Evolutionary conservation across 2,797 vertebrate genomes (phyloP), one percentile per base, ranked within the genome.

Genomic region (Lacerta viridis): DNA sequence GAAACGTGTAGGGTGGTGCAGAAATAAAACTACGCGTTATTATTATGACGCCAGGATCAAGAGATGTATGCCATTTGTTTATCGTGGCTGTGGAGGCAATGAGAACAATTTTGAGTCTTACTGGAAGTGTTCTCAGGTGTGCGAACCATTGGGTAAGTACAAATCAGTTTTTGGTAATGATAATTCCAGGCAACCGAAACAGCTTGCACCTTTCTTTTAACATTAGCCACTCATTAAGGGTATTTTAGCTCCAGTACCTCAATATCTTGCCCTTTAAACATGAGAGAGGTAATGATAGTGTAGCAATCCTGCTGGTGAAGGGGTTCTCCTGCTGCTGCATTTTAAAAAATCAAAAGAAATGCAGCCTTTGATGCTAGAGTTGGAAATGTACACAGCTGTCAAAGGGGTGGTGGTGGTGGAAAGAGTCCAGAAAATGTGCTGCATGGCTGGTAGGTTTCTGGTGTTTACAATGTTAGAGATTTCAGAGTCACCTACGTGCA

Each of bases 21-120:
- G 8, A 17, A 0, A 1, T 3, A 43, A 64, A 2, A 1, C 61
- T 25, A 17, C 3, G 23, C 86, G 78, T 9, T 87, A 81, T 74
- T 87, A 87, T 81, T 87, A 64, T 43, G 50, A 87, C 81, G 7
- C 1, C 15, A 1, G 0, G 17, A 81, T 64, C 29, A 43, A 43
- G 36, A 81, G 86, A 36, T 87, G 86, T 27, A 15, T 27, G 4
- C 20, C 11, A 7, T 87, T 87, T 59, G 23, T 7, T 4, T 87
- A 87, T 17, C 1, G 50, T 23, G 86, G 86, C 9, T 87, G 86
- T 0, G 27, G 69, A 61, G 86, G 78, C 39, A 87, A 87, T 43
- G 1, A 1, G 11, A 87, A 87, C 29, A 87, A 81, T 74, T 87
- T 74, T 74, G 2, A 3, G 25, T n/a, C 78, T 61, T 43, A 61